Conservation (phyloP, 2,113 vertebrate species). For the Vulpes vulpes region DNA sequence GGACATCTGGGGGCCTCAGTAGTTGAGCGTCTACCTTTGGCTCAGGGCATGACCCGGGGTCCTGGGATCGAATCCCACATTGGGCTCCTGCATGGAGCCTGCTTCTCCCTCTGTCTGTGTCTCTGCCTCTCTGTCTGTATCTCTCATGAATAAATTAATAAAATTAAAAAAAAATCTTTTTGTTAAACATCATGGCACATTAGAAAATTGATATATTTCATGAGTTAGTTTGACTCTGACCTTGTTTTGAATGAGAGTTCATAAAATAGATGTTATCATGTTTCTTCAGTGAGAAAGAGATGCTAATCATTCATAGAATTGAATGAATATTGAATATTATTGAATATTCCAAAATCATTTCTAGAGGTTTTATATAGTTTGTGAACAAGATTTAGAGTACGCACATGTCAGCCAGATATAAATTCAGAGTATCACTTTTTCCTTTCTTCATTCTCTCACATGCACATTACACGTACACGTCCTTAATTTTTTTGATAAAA, state of each 20-base stretch:
- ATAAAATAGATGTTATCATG: neutral
- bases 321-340: neutral
- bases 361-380: neutral
- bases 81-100: no score
- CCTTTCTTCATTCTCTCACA: neutral
- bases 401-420: neutral
- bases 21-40: no score
- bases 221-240: neutral
- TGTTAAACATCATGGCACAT: neutral
- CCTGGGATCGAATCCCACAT: no score
- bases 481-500: conserved; percentile 35
- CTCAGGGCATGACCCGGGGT: no score
- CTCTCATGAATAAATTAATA: no score
- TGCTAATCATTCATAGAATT: conserved; percentile 33
- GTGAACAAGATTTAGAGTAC: neutral
- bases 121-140: no score
- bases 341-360: conserved; percentile 8
- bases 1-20: no score
- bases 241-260: conserved; percentile 6
- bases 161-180: neutral
- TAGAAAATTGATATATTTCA: conserved; percentile 17
- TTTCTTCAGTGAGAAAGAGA: neutral
- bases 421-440: neutral
- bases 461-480: neutral
- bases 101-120: no score